Conservation (phyloP, 2,888 invertebrate genomes). For the Pristionchus mayeri region DNA sequence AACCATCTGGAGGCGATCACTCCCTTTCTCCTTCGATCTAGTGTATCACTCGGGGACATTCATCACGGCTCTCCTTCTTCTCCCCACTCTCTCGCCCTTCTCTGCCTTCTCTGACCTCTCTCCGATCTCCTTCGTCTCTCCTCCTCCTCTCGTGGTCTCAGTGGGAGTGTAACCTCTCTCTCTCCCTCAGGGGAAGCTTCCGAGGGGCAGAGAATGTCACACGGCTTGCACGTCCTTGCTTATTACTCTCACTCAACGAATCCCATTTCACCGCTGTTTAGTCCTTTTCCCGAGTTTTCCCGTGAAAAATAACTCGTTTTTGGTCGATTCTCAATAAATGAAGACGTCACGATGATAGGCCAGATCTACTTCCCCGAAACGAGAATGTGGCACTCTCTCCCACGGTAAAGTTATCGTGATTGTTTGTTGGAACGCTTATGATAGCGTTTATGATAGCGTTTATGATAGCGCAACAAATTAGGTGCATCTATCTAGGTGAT, state of each 20-base stretch:
- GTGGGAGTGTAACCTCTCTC: conserved; percentile 1
- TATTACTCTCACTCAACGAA: not conserved
- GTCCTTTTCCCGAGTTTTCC: not conserved
- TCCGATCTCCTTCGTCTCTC: conserved; percentile 21
- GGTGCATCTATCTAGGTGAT: no score
- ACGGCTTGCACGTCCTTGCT: not conserved
- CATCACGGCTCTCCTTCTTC: conserved; percentile 20
- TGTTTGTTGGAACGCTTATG: not conserved
- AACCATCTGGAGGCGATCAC: not conserved
- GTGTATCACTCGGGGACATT: conserved; percentile 36
- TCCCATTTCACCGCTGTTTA: not conserved
- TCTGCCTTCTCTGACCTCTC: conserved; percentile 42
- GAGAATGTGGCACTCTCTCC: conserved; percentile 39
- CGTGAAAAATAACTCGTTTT: not conserved
- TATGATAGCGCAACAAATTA: no score
- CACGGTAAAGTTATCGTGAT: not conserved
- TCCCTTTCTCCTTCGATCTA: conserved; percentile 36
- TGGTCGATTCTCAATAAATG: not conserved
- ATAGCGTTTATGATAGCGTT: no score
- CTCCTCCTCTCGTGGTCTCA: not conserved
- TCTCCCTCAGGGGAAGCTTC: not conserved
- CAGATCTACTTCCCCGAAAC: conserved; percentile 37
- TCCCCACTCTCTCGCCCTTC: not conserved
- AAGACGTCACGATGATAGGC: not conserved
- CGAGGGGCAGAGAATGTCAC: conserved; percentile 7